These are phyloP conservation scores for Excalfactoria chinensis DNA, from an alignment of 2,113 vertebrate species.

Conservation along the genomic window DNA sequence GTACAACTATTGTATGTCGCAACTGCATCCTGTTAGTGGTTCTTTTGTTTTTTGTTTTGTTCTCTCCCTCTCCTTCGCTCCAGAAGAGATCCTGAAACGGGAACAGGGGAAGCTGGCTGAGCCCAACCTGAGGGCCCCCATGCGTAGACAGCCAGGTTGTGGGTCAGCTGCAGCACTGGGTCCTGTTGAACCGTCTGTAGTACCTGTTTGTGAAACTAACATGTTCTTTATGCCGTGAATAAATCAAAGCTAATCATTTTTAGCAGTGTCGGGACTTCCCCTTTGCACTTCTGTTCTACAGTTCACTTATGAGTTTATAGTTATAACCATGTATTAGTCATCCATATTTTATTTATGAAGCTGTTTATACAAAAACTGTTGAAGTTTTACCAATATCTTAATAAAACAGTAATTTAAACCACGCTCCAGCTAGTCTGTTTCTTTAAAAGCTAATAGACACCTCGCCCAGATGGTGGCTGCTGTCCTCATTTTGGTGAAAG, in stretches of 20 bases:
- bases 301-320: constrained; percentile 68
- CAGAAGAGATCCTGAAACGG: constrained; percentile 17
- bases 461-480: too few species aligned
- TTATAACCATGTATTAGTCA: constrained; percentile 80
- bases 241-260: constrained; percentile 48
- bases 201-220: constrained; percentile 53
- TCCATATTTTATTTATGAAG: constrained; percentile 80
- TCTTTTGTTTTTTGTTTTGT: background rate
- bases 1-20: background rate
- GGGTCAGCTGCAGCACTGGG: constrained; percentile 36
- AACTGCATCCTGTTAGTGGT: background rate
- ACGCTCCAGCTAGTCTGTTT: constrained; percentile 62
- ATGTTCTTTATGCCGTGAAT: constrained; percentile 64
- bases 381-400: constrained; percentile 84
- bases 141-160: background rate
- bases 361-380: constrained; percentile 81
- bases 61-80: constrained; percentile 27
- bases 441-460: constrained; percentile 45
- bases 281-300: constrained; percentile 60
- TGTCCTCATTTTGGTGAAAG: background rate
- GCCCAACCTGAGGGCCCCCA: background rate
- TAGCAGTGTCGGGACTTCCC: constrained; percentile 39
- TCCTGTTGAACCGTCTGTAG: constrained; percentile 57
- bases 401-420: constrained; percentile 83
- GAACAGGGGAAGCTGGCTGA: constrained; percentile 29